Conservation (phyloP, 2,113 vertebrate genomes). For the Camelus bactrianus region DNA sequence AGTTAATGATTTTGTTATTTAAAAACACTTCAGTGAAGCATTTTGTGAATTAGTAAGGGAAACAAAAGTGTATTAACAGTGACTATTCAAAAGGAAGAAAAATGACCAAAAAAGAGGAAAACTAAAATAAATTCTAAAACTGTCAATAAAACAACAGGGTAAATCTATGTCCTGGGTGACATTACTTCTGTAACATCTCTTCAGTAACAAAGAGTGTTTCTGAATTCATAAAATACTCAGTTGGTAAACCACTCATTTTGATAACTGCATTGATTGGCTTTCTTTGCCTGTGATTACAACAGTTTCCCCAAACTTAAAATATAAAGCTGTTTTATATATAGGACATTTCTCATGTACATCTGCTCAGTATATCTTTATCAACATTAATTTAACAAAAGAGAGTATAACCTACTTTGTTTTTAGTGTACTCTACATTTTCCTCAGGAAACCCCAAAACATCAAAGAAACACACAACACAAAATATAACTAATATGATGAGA, state of each 20-base stretch:
- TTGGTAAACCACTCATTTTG: not conserved
- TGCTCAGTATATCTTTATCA: not conserved
- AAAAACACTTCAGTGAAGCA: not conserved
- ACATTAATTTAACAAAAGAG: not conserved
- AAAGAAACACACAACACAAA: not conserved
- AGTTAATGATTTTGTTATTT: not conserved
- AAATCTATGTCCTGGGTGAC: not conserved
- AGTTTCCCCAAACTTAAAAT: not conserved
- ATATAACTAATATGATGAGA: not conserved
- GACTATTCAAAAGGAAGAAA: not conserved
- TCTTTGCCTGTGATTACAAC: not conserved
- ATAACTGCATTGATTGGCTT: not conserved
- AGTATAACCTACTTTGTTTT: not conserved
- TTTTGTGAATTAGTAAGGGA: not conserved
- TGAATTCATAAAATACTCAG: not conserved
- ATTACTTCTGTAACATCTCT: not conserved
- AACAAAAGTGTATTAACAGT: not conserved
- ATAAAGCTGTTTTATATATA: not conserved
- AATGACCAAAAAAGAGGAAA: not conserved
- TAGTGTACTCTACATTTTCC: not conserved
- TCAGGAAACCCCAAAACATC: not conserved
- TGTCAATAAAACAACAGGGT: not conserved
- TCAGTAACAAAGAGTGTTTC: not conserved
- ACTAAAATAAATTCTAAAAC: not conserved
- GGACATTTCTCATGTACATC: not conserved